Evolutionary conservation across 2,797 vertebrate genomes (phyloP), one percentile per base, ranked within the genome.

Genomic region (Argyrosomus regius): DNA sequence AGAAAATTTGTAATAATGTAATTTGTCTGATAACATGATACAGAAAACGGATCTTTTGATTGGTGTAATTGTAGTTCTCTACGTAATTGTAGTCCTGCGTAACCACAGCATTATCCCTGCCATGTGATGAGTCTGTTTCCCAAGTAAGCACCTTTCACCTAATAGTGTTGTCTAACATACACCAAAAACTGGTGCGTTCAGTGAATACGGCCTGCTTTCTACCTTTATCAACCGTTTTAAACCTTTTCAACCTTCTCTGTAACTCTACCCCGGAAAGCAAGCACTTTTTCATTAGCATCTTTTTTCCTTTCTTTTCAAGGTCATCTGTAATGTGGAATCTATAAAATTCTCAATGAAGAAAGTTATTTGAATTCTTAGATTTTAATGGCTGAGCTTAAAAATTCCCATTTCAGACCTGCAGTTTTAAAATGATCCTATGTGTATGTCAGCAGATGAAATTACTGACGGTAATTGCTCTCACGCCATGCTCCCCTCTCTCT

Each of bases 321-420:
- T 95, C 94, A 91, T 93, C 80, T 83, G 79, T 94, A 94, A 94
- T 91, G 91, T 94, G 92, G 92, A 95, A 96, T 94, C 95, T 94
- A 95, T 96, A 95, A 95, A 96, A 91, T 90, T 94, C 90, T 91
- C 90, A 94, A 92, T 93, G 90, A 91, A 91, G 90, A 94, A 95
- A 94, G 93, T 96, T 95, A 95, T 96, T 95, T 95, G 94, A 95
- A 95, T 95, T 96, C 94, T 93, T 95, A 88, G 89, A 93, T 94
- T 95, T 96, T 95, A 95, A 95, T 86, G 85, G 88, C 89, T 84
- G 87, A 92, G 92, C 93, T 94, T 94, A 94, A 94, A 94, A 92
- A 92, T 93, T 93, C 84, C 92, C 91, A 95, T 95, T 93, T 94
- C 88, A 86, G 84, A 82, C 88, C 76, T 85, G 87, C 87, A 88